Conservation (phyloP, 2,113 vertebrate species). For the Thamnaconus septentrionalis region DNA sequence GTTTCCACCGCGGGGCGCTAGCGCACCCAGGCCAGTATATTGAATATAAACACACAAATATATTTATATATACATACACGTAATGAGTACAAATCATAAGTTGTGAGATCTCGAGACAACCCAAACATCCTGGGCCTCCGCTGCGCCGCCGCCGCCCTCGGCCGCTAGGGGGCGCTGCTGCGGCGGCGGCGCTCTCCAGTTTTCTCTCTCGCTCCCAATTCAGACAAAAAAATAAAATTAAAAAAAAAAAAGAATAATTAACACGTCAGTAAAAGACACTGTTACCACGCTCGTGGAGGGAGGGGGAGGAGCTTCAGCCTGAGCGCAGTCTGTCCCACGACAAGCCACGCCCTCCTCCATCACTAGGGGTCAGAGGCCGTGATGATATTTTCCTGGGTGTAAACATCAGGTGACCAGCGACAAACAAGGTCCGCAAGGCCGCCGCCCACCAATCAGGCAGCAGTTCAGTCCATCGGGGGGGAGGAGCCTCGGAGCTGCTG, state of each 20-base stretch:
- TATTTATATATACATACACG: slow-evolving; percentile 74
- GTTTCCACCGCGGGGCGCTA: slow-evolving; percentile 64
- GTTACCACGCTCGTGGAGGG: slow-evolving; percentile 11
- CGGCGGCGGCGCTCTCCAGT: slow-evolving; percentile 10
- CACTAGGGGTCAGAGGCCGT: too few species aligned
- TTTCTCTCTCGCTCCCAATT: slow-evolving; percentile 53
- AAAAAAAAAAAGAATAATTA: background rate
- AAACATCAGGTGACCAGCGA: too few species aligned
- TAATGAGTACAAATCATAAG: slow-evolving; percentile 61
- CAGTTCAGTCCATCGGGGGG: slow-evolving; percentile 16
- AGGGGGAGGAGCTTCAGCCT: background rate
- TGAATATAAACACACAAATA: slow-evolving; percentile 76
- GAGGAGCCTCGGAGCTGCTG: slow-evolving; percentile 8
- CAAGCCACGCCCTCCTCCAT: background rate
- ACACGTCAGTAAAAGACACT: slow-evolving; percentile 9
- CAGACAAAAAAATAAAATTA: slow-evolving; percentile 11
- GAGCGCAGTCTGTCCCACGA: background rate
- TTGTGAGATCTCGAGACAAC: slow-evolving; percentile 49
- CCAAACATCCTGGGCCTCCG: background rate
- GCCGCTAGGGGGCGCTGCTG: slow-evolving; percentile 20
- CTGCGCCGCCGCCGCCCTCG: slow-evolving; percentile 14
- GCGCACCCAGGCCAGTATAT: slow-evolving; percentile 59
- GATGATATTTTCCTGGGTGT: too few species aligned
- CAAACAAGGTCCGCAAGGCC: slow-evolving; percentile 11
- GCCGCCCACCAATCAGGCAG: slow-evolving; percentile 52